Conservation (phyloP, 2,888 invertebrate genomes). For the Pristionchus mayeri region DNA sequence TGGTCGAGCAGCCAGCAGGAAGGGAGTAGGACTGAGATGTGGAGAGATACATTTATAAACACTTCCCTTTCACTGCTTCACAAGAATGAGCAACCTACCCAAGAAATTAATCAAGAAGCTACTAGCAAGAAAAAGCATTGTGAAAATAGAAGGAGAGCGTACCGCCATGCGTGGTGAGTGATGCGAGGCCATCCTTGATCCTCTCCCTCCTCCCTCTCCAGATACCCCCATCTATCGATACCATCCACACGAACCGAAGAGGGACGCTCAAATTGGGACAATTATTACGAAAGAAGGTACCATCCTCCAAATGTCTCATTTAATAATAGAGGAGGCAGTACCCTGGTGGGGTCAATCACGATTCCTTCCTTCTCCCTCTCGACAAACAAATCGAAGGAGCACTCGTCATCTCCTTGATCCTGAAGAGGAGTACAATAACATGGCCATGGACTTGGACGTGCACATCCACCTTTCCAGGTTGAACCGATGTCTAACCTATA, state of each 20-base stretch:
- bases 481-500: too few species aligned
- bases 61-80: too few species aligned
- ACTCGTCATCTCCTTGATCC: too few species aligned
- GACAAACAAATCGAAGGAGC: neutral
- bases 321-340: neutral
- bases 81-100: too few species aligned
- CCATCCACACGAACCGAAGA: neutral
- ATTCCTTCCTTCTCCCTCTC: constrained; percentile 10
- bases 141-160: too few species aligned
- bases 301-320: too few species aligned
- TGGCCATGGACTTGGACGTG: too few species aligned
- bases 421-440: too few species aligned
- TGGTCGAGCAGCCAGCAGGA: constrained; percentile 25
- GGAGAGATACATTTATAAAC: too few species aligned
- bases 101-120: too few species aligned
- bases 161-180: constrained; percentile 38
- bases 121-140: too few species aligned
- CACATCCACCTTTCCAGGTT: too few species aligned
- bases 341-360: constrained; percentile 20
- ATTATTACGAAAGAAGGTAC: neutral
- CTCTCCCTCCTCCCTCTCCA: neutral
- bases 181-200: constrained; percentile 28
- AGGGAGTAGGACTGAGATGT: neutral
- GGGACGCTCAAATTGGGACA: constrained; percentile 14
- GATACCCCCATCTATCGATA: constrained; percentile 27